These are phyloP conservation scores for Uloborus diversus DNA, from an alignment of 1,140 invertebrate genomes.

Conservation along the genomic window DNA sequence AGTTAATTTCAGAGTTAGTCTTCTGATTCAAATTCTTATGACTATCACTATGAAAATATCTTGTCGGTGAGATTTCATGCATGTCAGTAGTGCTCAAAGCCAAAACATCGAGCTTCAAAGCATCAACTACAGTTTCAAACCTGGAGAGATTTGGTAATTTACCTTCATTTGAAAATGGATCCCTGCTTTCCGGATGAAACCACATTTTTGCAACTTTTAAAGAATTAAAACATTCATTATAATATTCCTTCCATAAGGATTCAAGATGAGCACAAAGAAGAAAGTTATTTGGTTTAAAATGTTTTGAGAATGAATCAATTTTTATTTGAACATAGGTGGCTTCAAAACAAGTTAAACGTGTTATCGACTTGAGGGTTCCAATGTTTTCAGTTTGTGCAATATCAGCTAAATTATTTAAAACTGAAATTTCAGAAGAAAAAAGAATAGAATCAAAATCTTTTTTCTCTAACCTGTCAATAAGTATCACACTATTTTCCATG, in stretches of 20 bases:
- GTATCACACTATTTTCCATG: too few species aligned
- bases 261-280: background rate
- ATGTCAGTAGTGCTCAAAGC: background rate
- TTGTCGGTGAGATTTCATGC: background rate
- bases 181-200: background rate
- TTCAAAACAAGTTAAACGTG: background rate
- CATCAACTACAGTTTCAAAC: too few species aligned
- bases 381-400: background rate
- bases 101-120: background rate
- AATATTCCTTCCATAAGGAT: constrained; percentile 2
- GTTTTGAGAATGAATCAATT: too few species aligned
- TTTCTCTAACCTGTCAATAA: too few species aligned
- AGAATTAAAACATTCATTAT: constrained; percentile 9
- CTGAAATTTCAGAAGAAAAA: background rate
- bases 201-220: constrained; percentile 5
- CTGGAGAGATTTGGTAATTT: too few species aligned
- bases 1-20: background rate
- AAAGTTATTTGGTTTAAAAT: background rate
- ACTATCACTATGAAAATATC: background rate
- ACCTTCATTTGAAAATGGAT: too few species aligned
- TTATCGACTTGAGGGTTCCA: background rate
- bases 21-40: background rate
- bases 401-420: background rate
- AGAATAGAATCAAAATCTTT: constrained; percentile 14
- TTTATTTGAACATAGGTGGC: background rate